These are phyloP conservation scores for Sebastes dallii DNA, from an alignment of 2,797 vertebrate species.

Conservation along the genomic window DNA sequence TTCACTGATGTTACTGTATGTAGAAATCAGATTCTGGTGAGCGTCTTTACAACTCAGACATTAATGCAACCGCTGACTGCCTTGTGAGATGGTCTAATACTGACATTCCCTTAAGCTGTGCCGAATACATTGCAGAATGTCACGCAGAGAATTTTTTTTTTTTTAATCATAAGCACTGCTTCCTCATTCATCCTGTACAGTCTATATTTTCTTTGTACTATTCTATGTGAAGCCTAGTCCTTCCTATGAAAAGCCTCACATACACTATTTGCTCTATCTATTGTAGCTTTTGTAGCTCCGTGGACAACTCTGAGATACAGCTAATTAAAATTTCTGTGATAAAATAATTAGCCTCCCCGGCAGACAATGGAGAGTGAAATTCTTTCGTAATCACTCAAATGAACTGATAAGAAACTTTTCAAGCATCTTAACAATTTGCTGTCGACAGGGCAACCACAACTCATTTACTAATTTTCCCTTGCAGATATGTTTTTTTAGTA, in stretches of 20 bases:
- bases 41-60: conserved; percentile 38
- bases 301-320: conserved; percentile 77
- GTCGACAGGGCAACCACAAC: conserved; percentile 50
- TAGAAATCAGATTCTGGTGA: conserved; percentile 27
- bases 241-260: conserved; percentile 59
- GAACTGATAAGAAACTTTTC: conserved; percentile 79
- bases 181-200: conserved; percentile 46
- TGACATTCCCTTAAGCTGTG: conserved; percentile 36
- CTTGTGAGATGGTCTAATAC: conserved; percentile 17
- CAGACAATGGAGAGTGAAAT: conserved; percentile 77
- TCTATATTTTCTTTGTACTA: conserved; percentile 45
- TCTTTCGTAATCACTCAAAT: conserved; percentile 74
- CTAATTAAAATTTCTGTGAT: conserved; percentile 84
- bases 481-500: conserved; percentile 8
- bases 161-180: conserved; percentile 26
- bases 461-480: conserved; percentile 38
- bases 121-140: conserved; percentile 18
- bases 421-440: conserved; percentile 58
- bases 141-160: conserved; percentile 8
- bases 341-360: conserved; percentile 83
- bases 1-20: conserved; percentile 24
- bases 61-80: conserved; percentile 10
- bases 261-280: conserved; percentile 63
- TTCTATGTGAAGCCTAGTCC: conserved; percentile 38
- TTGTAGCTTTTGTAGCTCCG: conserved; percentile 67